Evolutionary conservation across 2,797 vertebrate species (phyloP).

Genomic region (Ceryle rudis): DNA sequence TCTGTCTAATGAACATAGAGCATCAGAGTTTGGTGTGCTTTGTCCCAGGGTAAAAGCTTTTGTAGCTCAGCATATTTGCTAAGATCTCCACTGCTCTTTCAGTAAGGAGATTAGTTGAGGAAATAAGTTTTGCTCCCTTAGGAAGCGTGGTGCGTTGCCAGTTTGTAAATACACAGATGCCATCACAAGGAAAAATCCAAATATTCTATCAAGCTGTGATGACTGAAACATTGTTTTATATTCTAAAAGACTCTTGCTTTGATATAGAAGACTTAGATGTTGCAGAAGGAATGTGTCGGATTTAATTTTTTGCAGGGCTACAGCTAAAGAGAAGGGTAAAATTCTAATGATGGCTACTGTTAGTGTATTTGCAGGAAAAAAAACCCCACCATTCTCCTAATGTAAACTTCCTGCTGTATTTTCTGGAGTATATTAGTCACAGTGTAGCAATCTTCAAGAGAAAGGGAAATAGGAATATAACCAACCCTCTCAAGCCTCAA

Average conservation of each 20-base stretch:
- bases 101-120: background rate
- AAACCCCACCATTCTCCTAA: background rate
- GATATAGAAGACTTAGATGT: background rate
- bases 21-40: background rate
- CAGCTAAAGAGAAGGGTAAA: background rate
- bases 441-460: background rate
- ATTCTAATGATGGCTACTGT: background rate
- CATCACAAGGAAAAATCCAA: background rate
- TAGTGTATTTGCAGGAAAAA: background rate
- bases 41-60: slow-evolving; percentile 6
- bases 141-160: background rate
- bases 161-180: slow-evolving; percentile 2
- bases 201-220: background rate
- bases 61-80: background rate
- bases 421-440: background rate
- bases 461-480: background rate
- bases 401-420: background rate
- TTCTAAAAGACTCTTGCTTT: background rate
- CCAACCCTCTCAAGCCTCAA: background rate
- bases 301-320: background rate
- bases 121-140: slow-evolving; percentile 30
- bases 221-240: background rate
- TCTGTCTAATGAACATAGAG: background rate
- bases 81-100: background rate
- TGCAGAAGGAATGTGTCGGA: background rate